A percentile compares a stretch with the other conserved stretches of the same genome.
Evolutionary conservation across 2,888 invertebrate species (phyloP).

Genomic region (Acrocyrtus sp.): DNA sequence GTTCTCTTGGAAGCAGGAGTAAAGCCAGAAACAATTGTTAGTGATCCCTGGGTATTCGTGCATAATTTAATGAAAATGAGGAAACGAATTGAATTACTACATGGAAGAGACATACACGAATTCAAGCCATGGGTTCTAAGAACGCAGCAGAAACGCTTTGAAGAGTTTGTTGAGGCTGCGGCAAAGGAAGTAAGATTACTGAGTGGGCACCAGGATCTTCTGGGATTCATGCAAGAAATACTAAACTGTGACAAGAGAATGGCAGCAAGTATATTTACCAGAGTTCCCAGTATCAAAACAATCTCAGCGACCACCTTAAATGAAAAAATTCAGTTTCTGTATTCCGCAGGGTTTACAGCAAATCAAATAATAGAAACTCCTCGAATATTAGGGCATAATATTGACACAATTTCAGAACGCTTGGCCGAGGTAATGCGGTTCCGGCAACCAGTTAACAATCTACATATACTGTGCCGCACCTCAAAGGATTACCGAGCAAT

Average conservation of each 20-base stretch:
- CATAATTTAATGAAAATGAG: conserved; percentile 14
- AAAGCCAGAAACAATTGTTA: conserved; percentile 21
- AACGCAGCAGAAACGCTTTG: conserved; percentile 4
- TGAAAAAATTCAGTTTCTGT: conserved; percentile 50
- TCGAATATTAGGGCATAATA: conserved; percentile 44
- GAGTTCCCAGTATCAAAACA: conserved; percentile 35
- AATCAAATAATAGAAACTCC: conserved; percentile 40
- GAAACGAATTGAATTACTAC: neutral
- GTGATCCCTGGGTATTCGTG: conserved; percentile 47
- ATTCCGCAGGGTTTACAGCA: conserved; percentile 20
- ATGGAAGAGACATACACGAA: conserved; percentile 6
- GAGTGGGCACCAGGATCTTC: conserved; percentile 26
- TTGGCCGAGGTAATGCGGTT: conserved; percentile 12
- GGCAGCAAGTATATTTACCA: conserved; percentile 7
- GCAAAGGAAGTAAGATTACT: conserved; percentile 27
- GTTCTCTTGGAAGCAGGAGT: conserved; percentile 34
- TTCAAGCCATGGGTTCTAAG: conserved; percentile 55
- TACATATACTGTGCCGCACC: conserved; percentile 32
- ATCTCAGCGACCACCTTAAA: conserved; percentile 40
- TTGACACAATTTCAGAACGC: conserved; percentile 35
- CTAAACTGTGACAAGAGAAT: conserved; percentile 12
- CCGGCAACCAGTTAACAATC: neutral
- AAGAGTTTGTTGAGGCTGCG: conserved; percentile 19
- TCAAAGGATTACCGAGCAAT: conserved; percentile 30
- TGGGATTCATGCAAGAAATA: conserved; percentile 34